phyloP scores from a whole-genome alignment of 2,888 invertebrate species.

The Eumacrocentrus americanus region DNA sequence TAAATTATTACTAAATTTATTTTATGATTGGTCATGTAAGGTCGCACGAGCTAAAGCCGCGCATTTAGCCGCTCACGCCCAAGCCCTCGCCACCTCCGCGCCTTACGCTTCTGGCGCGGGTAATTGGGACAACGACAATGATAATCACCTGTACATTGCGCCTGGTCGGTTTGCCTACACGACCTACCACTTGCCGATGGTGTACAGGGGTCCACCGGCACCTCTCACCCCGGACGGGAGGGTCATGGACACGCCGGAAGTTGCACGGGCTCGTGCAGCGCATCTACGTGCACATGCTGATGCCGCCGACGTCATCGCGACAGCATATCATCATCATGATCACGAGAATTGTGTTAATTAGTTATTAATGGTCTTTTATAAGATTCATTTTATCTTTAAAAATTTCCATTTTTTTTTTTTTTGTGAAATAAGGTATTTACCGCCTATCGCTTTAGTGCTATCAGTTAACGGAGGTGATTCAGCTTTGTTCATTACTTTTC shows the following conservation, averaged over 20 bases:
- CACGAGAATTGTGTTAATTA: neutral
- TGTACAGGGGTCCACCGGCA: conserved; percentile 43
- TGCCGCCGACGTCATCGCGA: conserved; percentile 34
- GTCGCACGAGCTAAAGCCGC: conserved; percentile 61
- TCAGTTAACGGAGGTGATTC: no score
- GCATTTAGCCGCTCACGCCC: conserved; percentile 57
- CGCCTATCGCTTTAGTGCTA: no score
- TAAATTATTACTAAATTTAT: neutral
- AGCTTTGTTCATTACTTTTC: no score
- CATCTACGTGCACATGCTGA: conserved; percentile 42
- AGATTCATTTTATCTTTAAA: no score
- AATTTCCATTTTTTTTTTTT: no score
- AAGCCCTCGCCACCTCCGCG: conserved; percentile 50
- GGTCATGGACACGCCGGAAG: conserved; percentile 47
- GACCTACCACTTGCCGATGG: conserved; percentile 28
- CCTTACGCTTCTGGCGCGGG: conserved; percentile 34
- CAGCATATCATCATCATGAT: conserved; percentile 3
- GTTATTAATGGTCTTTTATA: no score
- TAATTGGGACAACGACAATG: conserved; percentile 40
- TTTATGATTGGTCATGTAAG: conserved; percentile 41
- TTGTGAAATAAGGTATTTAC: no score
- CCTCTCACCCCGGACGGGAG: conserved; percentile 41
- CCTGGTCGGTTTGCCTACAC: conserved; percentile 44
- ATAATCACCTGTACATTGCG: conserved; percentile 23
- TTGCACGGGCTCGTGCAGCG: conserved; percentile 42